Conservation (phyloP, 1,140 invertebrate genomes). For the Leptopilina clavipes region DNA sequence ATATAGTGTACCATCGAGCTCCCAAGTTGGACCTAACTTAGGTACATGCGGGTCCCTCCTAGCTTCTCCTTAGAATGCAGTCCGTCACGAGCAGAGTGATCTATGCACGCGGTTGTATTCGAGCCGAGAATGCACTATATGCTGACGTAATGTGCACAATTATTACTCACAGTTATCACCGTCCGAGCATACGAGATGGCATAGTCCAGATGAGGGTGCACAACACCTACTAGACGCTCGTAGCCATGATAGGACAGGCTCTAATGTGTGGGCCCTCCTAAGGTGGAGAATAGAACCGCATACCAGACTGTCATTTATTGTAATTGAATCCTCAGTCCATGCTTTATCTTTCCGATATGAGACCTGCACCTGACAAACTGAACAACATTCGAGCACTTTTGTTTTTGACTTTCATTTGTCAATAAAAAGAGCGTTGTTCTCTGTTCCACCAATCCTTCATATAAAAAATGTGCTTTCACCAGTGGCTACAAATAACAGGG, state of each 20-base stretch:
- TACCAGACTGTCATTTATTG: neutral
- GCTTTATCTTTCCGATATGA: no score
- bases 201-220: neutral
- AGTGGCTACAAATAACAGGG: constrained; percentile 36
- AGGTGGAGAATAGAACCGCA: constrained; percentile 7
- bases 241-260: neutral
- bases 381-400: neutral
- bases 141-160: constrained; percentile 68
- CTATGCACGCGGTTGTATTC: constrained; percentile 62
- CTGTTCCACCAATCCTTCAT: neutral
- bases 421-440: constrained; percentile 1
- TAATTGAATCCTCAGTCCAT: constrained; percentile 35
- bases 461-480: neutral
- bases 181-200: constrained; percentile 26
- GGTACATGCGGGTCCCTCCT: constrained; percentile 41
- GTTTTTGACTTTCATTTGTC: constrained; percentile 19
- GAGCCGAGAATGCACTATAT: constrained; percentile 55
- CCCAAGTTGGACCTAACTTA: constrained; percentile 22
- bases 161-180: constrained; percentile 62
- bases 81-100: constrained; percentile 63
- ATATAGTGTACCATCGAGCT: neutral
- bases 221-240: neutral
- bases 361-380: no score
- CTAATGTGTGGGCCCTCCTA: constrained; percentile 1
- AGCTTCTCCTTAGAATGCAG: constrained; percentile 60